Base-by-base conservation (phyloP, 2,797 vertebrate genomes). In the Acanthis flammea region DNA sequence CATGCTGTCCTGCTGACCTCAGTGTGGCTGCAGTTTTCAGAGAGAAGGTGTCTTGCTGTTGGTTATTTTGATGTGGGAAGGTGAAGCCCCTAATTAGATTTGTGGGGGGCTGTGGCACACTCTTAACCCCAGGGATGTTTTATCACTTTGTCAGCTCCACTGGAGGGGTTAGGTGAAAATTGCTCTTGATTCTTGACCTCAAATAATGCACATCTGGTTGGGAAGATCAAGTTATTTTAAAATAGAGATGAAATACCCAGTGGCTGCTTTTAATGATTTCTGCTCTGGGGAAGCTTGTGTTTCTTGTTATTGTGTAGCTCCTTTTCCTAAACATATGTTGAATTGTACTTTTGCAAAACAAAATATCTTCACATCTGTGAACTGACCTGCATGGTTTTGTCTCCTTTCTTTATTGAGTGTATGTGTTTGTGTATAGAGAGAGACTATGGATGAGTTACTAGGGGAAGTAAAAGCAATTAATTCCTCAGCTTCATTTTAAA, bases 401-500 rank as follows among this genome's bases (percentile, higher is more conserved):
- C 44, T 88, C 9, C 66, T 87, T 73, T 80, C 41, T 30, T 79
- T 76, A 53, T 33, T 72, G 54, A 72, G 44, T 39, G 10, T 62
- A 10, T 45, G 25, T 51, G 12, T 76, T 24, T 54, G 19, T 61
- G 15, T 54, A 41, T 12, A 24, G 0, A 76, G 3, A 35, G 12
- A 78, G 31, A 61, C 41, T 42, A 42, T 74, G 27, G 67, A 65
- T 58, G 58, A 81, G 37, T 76, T 90, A 81, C 66, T 90, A 48
- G 0, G 16, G 67, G 53, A 94, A 92, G 84, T 91, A 87, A 96
- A 79, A 79, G 42, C 75, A 85, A 41, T 93, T 88, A 89, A 85
- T 54, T 91, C 65, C 75, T 91, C 50, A 77, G 53, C 44, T 80
- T 88, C 23, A 33, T 88, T 91, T 92, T 68, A 88, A 76, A 72